Base-by-base conservation (phyloP, 1,140 invertebrate species). In the Brachionus koreanus region DNA sequence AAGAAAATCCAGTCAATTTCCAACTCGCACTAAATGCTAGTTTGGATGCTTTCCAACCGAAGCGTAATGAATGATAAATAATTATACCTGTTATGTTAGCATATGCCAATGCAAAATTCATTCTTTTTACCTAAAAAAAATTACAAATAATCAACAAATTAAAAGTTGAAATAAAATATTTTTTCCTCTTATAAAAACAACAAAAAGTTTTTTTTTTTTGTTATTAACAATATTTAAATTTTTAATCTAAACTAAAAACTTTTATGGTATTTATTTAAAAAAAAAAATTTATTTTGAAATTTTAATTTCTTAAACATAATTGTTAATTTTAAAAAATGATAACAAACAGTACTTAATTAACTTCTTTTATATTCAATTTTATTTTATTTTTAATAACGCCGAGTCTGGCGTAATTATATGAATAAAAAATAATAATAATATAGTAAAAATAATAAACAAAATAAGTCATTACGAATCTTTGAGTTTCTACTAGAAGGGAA, bases 51-150 rank as follows among this genome's bases (percentile, higher is more conserved):
- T 67, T 67, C 63, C 63, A 67, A 33, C 63, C 63, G 33, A 67
- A 33, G 33, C 63, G 13, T n/a, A 37, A 35, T 33, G 63, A 67
- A 67, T 67, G 63, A 67, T 67, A 67, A 67, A 67, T 67, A 67
- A 35, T 33, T 65, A 35, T 65, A 12, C 23, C 29, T 33, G 63
- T 65, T n/a, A 33, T 13, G 33, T 65, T 65, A 65, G 63, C 63
- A 33, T 25, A 65, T 57, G 10, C 49, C 10, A 6, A 57, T 16
- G 49, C 49, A 16, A 57, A 57, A 57, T 65, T 65, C 23, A 33
- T 65, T 65, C 12, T 25, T 65, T 65, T 33, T 7, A 65, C 33
- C 35, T 33, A 65, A 65, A 33, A 65, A n/a, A 65, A 65, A 65
- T 46, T 46, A 46, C 43, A 9, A 46, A 13, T 46, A 46, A 46